phyloP scores from a whole-genome alignment of 2,113 vertebrate genomes.

The Panthera tigris region DNA sequence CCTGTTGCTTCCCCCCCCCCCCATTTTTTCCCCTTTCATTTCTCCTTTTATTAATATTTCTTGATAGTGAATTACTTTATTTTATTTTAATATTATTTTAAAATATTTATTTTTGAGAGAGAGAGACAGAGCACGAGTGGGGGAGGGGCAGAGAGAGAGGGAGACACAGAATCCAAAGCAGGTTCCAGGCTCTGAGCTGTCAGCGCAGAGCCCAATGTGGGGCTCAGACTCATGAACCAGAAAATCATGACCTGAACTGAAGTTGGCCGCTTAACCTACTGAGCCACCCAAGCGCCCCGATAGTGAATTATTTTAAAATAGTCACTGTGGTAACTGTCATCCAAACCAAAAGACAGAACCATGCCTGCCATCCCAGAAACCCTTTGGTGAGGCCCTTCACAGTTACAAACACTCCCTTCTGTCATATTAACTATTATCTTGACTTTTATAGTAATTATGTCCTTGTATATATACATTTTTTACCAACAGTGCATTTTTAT shows the following conservation, averaged over 20 bases:
- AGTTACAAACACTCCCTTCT: not conserved
- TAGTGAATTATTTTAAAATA: not conserved
- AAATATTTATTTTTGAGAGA: no score
- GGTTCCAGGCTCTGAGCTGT: no score
- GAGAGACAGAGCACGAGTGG: no score
- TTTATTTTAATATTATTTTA: no score
- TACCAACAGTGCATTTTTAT: not conserved
- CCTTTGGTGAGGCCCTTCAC: not conserved
- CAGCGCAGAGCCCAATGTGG: no score
- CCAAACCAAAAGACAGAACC: not conserved
- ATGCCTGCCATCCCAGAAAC: not conserved
- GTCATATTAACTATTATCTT: not conserved
- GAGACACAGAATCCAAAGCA: no score
- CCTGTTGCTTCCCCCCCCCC: not conserved
- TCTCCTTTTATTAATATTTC: not conserved
- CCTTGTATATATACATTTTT: not conserved
- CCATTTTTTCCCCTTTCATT: not conserved
- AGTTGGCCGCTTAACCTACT: no score
- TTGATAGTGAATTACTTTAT: not conserved
- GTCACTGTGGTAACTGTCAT: not conserved
- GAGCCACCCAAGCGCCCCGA: not conserved
- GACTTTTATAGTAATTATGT: not conserved
- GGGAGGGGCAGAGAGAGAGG: no score
- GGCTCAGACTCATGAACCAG: no score
- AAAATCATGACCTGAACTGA: no score